Evolutionary conservation across 2,797 vertebrate species (phyloP), one percentile per base, ranked within the genome.

Genomic region (Acanthornis magna): DNA sequence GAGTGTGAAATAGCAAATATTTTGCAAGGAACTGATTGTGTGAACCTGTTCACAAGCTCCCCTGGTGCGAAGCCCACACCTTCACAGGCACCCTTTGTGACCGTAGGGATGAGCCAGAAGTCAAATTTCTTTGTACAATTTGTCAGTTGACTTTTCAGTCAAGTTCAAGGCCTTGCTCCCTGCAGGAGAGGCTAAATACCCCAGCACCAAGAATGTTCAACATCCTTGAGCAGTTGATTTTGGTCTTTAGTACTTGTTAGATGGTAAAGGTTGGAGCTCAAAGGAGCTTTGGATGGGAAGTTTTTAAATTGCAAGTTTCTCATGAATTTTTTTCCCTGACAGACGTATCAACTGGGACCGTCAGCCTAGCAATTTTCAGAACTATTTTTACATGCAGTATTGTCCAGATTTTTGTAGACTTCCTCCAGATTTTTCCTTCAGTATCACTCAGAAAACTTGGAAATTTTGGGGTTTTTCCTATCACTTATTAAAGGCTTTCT

Each of bases 51-150:
- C 77, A n/a, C 15, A 72, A 16, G 34, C 55, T 81, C 27, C 36
- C 5, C 30, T 43, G 16, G 30, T 73, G 62, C 0, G 0, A 23
- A 19, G 14, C 23, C 27, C 13, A 8, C 45, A 29, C 3, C 2
- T 42, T 34, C 67, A 68, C 32, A 61, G 66, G 38, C 13, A 10
- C 2, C 2, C 81, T 83, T 71, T 66, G 50, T 68, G 27, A 47
- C 48, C 4, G 0, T 7, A 40, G 16, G 57, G 18, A 54, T 86
- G 34, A 51, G 36, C 40, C 62, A 81, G 43, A 51, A 78, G 18
- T 36, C 38, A 38, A 2, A 6, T 71, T 58, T 68, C 51, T 79
- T 72, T 2, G 1, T 45, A 21, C 14, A 71, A 3, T n/a, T 83
- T 83, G 40, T 22, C 19, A 38, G 16, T 11, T 84, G 62, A 47